Evolutionary conservation across 2,888 invertebrate species (phyloP), one percentile per base, ranked within the genome.

Genomic region (Meteorus cinctellus): DNA sequence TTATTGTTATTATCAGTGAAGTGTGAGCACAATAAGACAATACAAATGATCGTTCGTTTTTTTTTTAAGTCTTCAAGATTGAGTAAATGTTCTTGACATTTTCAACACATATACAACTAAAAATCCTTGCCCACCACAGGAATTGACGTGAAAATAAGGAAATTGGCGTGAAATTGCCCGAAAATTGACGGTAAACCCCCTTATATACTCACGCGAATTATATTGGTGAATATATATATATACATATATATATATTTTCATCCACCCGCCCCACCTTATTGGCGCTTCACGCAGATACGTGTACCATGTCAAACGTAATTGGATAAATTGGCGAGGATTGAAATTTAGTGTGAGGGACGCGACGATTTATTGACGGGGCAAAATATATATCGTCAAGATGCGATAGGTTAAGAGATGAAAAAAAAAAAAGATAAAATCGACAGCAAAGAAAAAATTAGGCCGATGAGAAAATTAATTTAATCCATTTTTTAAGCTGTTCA

Each of bases 111-210:
- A 19, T 6, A 8, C 55, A 19, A 8, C 8, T 19, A 45, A 55
- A 55, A 48, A 10, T 65, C 12, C 41, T 55, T 31, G 14, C 14
- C 24, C 27, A 34, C 63, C 66, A 36, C 51, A 65, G 36, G 6
- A 73, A 36, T 72, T 59, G 65, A 59, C 63, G 55, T 36, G 74
- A 27, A 68, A 81, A 84, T 84, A 83, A 83, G 87, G 86, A 87
- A 87, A 87, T 87, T 87, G 84, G 81, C 86, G 85, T 85, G 87
- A 87, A 87, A 87, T 87, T 87, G 85, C 84, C 77, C 80, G 84
- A 84, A 86, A 86, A 87, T 86, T 84, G 86, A 81, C 74, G 82
- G 71, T 67, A 70, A 75, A 65, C 74, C 73, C 74, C 48, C 36
- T 69, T 31, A 19, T 19, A 55, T 55, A 55, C 24, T 4, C 24